Base-by-base conservation (phyloP, 2,888 invertebrate genomes). In the Rambutsinella grinnellia region DNA sequence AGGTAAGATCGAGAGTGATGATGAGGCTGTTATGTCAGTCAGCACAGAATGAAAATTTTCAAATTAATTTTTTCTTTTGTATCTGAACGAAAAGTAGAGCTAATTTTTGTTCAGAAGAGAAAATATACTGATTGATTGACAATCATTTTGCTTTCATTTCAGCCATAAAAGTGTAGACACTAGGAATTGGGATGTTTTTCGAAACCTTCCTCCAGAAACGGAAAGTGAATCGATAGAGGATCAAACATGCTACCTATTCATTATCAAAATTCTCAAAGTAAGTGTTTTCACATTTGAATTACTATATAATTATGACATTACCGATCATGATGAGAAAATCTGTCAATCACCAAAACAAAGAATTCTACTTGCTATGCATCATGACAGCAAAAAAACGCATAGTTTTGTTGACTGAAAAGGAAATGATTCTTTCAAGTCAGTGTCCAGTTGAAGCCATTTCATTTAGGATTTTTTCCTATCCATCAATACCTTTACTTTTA, bases 141-240 rank as follows among this genome's bases (percentile, higher is more conserved):
- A 54, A 13, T 54, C 23, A 21, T 26, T 66, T 61, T 61, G 53
- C 44, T 24, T 51, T 66, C 26, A 21, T 76, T 76, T 46, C 58
- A 79, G 79, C 27, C 78, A 76, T 28, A 79, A 78, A 68, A 72
- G 77, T 63, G 76, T 77, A 67, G 81, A 81, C 87, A 94, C 94
- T 84, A 95, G 95, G 92, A 94, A 93, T 91, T 97, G 97, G 97
- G 97, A 97, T 90, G 96, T 97, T 76, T 97, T 97, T 89, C 90
- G 96, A 86, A 93, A 95, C 87, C 93, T 96, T 84, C 96, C 97
- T 10, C 92, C 92, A 84, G 94, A 95, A 87, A 91, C 92, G 88
- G 94, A 94, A 88, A 93, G 93, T 83, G 94, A 94, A 81, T 95
- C 95, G 63, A 94, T 94, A 91, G 94, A 94, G 84, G 93, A 92